A percentile compares a stretch with the other conserved stretches of the same genome.
Evolutionary conservation across 2,113 vertebrate genomes (phyloP).

Genomic region (Platichthys stellatus): DNA sequence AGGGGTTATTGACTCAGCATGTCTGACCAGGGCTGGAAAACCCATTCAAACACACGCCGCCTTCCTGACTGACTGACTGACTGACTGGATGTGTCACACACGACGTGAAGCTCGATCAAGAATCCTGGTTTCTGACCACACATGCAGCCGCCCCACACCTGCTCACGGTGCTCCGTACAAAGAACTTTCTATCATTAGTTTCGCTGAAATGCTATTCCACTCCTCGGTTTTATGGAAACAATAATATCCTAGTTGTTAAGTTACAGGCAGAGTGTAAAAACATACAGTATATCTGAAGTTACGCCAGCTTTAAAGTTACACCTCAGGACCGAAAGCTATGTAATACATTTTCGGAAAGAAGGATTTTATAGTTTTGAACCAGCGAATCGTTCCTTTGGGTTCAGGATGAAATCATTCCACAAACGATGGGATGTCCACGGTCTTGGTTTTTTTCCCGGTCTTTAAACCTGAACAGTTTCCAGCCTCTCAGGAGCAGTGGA

Average conservation of each 20-base stretch:
- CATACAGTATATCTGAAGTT: conserved; percentile 54
- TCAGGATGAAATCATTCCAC: conserved; percentile 12
- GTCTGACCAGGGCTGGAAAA: conserved; percentile 60
- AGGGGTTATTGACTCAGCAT: conserved; percentile 62
- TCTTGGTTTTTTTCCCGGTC: background rate
- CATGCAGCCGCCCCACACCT: conserved; percentile 55
- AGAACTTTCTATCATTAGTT: conserved; percentile 52
- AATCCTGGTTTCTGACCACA: conserved; percentile 46
- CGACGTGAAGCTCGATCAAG: conserved; percentile 46
- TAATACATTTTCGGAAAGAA: conserved; percentile 36
- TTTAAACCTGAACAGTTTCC: background rate
- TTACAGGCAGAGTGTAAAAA: conserved; percentile 49
- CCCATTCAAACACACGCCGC: conserved; percentile 43
- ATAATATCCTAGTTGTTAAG: conserved; percentile 57
- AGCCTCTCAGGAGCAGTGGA: background rate
- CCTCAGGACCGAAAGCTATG: conserved; percentile 30
- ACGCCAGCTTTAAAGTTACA: conserved; percentile 44
- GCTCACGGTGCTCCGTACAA: conserved; percentile 54
- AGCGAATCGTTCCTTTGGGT: conserved; percentile 12
- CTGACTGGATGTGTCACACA: conserved; percentile 54
- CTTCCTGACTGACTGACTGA: conserved; percentile 19
- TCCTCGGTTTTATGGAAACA: conserved; percentile 68
- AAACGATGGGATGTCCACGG: conserved; percentile 3
- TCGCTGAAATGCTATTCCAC: conserved; percentile 63
- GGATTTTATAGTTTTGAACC: conserved; percentile 44